Conservation (phyloP, 2,113 vertebrate species). For the Myotis lucifugus region DNA sequence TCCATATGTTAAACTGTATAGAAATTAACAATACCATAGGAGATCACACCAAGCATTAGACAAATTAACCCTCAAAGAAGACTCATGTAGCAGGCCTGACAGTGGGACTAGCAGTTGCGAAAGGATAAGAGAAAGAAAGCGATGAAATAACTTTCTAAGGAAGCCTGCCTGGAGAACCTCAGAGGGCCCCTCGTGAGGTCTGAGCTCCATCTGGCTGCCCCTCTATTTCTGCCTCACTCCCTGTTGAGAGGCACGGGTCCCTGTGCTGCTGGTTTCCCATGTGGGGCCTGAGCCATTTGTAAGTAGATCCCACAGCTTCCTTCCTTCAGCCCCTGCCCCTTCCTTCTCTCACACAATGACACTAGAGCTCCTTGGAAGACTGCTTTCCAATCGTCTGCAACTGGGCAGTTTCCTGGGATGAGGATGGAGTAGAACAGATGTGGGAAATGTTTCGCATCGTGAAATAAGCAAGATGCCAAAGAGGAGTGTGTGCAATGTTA, state of each 20-base stretch:
- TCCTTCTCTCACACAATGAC: background rate
- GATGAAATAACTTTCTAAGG: conserved; percentile 58
- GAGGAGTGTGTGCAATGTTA: background rate
- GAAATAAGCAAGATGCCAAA: background rate
- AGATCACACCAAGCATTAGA: background rate
- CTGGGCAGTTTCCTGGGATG: background rate
- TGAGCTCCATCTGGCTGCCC: conserved; percentile 73
- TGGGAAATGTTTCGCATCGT: background rate
- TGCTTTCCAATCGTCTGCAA: conserved; percentile 22
- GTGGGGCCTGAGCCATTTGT: background rate
- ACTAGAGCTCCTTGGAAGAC: conserved; percentile 6
- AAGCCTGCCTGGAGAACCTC: conserved; percentile 64
- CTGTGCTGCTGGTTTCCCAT: background rate
- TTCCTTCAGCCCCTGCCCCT: background rate
- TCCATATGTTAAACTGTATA: background rate
- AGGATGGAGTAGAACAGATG: background rate
- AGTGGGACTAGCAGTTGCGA: conserved; percentile 51
- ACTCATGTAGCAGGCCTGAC: background rate
- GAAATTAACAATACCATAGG: background rate
- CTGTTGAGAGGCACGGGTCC: background rate
- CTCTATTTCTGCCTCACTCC: conserved; percentile 36
- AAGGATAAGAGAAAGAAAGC: conserved; percentile 74
- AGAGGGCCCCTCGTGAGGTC: conserved; percentile 49
- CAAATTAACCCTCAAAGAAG: background rate
- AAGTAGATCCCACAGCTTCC: conserved; percentile 2